Evolutionary conservation across 2,888 invertebrate species (phyloP), one percentile per base, ranked within the genome.

Genomic region (Agonopterix arenella): DNA sequence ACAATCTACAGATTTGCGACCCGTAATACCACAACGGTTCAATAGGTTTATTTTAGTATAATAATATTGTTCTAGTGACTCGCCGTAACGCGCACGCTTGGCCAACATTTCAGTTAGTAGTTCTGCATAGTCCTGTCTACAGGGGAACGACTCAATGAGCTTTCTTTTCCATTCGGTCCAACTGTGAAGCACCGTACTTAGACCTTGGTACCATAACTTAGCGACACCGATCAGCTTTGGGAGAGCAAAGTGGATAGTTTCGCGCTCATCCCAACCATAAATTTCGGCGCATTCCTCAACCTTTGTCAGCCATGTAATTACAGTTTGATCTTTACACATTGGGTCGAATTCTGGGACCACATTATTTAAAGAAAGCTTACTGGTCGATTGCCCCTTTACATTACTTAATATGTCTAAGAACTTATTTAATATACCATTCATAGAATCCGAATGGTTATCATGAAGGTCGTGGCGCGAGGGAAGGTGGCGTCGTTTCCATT

Each of bases 111-210:
- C 45, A 1, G 36, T 45, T 11, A 49, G n/a, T 8, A 49, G 40
- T 16, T 49, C 45, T 1, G 49, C 45, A 37, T 37, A 37, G 44
- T 40, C 36, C 7, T 43, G 37, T 11, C 18, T 10, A 49, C 50
- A 50, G 8, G 50, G 46, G 41, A 50, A 50, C 2, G 41, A 46
- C 16, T 50, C 46, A 2, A 46, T 11, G 7, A 46, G 44, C 18
- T 42, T 50, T 11, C 8, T 46, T 43, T 50, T 50, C 50, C 50
- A 50, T 43, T 50, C 46, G 13, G 36, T 41, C 46, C 50, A 50
- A 2, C 42, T 36, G 36, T 46, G 43, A 9, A 40, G 37, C 2
- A 50, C n/a, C 3, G 50, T 11, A 18, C 11, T 16, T 36, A 50
- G 38, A 1, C 42, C 43, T 36, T 50, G 46, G 28, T 46, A 37